Base-by-base conservation (phyloP, 1,140 invertebrate species). In the Conus ventricosus region DNA sequence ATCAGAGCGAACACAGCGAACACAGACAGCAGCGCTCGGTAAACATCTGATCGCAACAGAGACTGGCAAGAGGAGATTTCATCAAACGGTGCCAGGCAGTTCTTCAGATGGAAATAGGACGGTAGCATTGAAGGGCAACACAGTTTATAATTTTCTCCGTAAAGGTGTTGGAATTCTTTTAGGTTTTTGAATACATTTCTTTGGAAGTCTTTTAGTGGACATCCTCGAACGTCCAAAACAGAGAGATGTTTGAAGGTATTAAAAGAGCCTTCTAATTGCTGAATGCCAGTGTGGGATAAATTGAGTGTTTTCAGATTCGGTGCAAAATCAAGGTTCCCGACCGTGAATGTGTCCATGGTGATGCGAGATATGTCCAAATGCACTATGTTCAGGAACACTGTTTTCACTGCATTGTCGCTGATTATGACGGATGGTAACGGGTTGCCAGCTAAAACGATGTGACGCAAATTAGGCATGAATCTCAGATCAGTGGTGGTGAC, bases 1-100 rank as follows among this genome's bases (percentile, higher is more conserved):
- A 90, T 11, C 20, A 92, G 25, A 51, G 91, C 89, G 25, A 39
- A 20, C 27, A 90, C 15, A 8, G 88, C 91, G 1, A 90, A 75
- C 17, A 91, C 27, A 89, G 90, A 90, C 39, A 92, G 67, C 53
- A 85, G 83, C 0, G 88, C 67, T 7, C 87, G 71, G 0, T 91
- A 76, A 11, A 86, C 51, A 11, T 85, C 63, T 39, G 51, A 20
- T 13, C 84, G 27, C 25, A 85, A 25, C 51, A 85, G 13, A 25
- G 27, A 23, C 0, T 71, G 53, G 57, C 84, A 85, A 8, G 84
- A 85, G 11, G 84, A 67, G 25, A 85, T 71, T 20, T 39, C 53
- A 27, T 76, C 71, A 51, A 23, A 6, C 20, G 63, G 63, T 71
- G 84, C 63, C 7, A 23, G 51, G 53, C 84, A 85, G 84, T 85